A percentile compares a stretch with the other conserved stretches of the same genome.
These are phyloP conservation scores for Caracal caracal DNA, from an alignment of 2,113 vertebrate species.

Conservation along the genomic window DNA sequence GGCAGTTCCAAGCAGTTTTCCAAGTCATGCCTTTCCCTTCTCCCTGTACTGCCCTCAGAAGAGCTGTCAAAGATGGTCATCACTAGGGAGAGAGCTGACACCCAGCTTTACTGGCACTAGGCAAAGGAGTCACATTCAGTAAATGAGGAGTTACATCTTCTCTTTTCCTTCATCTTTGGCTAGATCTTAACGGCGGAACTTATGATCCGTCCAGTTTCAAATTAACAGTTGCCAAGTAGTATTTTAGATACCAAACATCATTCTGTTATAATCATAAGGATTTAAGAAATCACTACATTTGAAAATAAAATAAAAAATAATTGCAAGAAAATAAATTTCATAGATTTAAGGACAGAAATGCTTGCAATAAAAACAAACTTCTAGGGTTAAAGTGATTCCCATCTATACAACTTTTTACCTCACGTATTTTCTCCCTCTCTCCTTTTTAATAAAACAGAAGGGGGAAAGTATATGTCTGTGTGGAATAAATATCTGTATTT, in stretches of 20 bases:
- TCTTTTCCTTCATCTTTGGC: not conserved
- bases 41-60: not conserved
- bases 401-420: not conserved
- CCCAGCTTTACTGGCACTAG: not conserved
- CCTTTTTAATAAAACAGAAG: not conserved
- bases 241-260: not conserved
- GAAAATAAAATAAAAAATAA: conserved; percentile 17
- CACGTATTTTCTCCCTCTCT: not conserved
- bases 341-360: conserved; percentile 1
- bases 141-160: not conserved
- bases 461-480: not conserved
- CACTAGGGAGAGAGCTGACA: not conserved
- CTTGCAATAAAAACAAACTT: conserved; percentile 25
- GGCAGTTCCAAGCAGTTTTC: not conserved
- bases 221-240: not conserved
- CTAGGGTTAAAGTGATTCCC: not conserved
- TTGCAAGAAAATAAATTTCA: conserved; percentile 12
- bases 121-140: not conserved
- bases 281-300: conserved; percentile 9
- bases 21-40: not conserved
- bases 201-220: not conserved
- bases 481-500: conserved; percentile 50
- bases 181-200: not conserved
- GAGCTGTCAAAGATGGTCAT: not conserved
- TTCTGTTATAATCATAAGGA: not conserved